Percentiles rank a stretch among this genome's conserved stretches.
Conservation (phyloP, 2,797 vertebrate species). For the Etheostoma perlongum region DNA sequence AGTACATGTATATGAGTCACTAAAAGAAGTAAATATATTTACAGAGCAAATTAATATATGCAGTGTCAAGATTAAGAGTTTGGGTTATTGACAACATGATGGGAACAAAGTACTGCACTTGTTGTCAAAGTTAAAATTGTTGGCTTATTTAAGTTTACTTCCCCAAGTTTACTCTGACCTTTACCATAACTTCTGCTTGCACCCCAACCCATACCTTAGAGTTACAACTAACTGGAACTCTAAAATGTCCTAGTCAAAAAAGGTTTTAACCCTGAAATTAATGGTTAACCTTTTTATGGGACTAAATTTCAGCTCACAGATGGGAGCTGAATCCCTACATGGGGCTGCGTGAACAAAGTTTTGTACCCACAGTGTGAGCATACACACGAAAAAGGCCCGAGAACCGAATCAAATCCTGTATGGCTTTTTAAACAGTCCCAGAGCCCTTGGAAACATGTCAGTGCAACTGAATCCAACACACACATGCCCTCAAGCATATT, state of each 20-base stretch:
- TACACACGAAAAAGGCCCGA: constrained; percentile 10
- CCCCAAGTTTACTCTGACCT: too few species aligned
- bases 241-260: neutral
- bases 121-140: too few species aligned
- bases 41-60: too few species aligned
- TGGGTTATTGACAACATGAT: too few species aligned
- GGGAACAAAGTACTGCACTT: too few species aligned
- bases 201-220: too few species aligned
- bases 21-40: too few species aligned
- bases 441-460: constrained; percentile 59
- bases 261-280: neutral
- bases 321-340: neutral
- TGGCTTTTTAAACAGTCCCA: constrained; percentile 73
- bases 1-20: too few species aligned
- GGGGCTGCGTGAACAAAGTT: constrained; percentile 11
- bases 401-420: constrained; percentile 60
- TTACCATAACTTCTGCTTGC: too few species aligned
- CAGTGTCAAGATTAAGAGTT: too few species aligned
- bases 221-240: neutral
- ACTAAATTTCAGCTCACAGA: constrained; percentile 1
- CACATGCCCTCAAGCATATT: constrained; percentile 57
- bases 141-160: too few species aligned
- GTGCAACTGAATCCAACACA: constrained; percentile 57
- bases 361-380: constrained; percentile 5
- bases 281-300: neutral